Base-by-base conservation (phyloP, 1,140 invertebrate genomes). In the Drosophila fuyamai region DNA sequence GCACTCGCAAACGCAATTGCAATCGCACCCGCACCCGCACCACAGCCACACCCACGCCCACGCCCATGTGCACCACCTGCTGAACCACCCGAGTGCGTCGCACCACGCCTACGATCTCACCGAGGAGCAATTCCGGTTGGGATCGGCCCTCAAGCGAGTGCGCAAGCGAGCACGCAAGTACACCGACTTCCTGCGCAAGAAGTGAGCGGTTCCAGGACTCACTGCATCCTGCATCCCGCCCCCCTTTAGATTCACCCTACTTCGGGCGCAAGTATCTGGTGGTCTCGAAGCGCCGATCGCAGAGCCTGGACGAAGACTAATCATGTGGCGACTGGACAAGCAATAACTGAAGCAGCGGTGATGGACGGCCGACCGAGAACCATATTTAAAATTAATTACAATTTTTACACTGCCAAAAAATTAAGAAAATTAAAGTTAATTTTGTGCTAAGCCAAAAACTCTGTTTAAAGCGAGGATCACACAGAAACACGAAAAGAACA, bases 111-210 rank as follows among this genome's bases (percentile, higher is more conserved):
- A 72, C 47, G 61, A 66, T 48, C 66, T 77, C 14, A 47, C 66
- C 67, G 79, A 83, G 36, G 83, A 88, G 57, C 83, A 88, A 23
- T 92, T 91, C 66, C 91, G 91, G 50, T 58, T 92, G 58, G 84
- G 85, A 32, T 91, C 77, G 61, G 91, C 91, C 32, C 58, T 92
- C 18, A 92, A 91, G 67, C 76, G 79, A 54, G 91, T 92, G 60
- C 91, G 91, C 85, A 92, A 90, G 79, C 83, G 91, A 50, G 91
- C 91, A 81, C 89, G 91, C 65, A 92, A 92, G 71, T 92, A 92
- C 66, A 92, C 91, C 38, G 88, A 92, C 14, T 92, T 92, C 62
- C 76, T 92, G 67, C 91, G 91, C 63, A 92, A 92, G 59, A 92
- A 92, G 61, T 92, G 71, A 91, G 57, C 14, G 13, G 51, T 32